Evolutionary conservation across 2,888 invertebrate genomes (phyloP), one percentile per base, ranked within the genome.

Genomic region (Anaspis maculata): DNA sequence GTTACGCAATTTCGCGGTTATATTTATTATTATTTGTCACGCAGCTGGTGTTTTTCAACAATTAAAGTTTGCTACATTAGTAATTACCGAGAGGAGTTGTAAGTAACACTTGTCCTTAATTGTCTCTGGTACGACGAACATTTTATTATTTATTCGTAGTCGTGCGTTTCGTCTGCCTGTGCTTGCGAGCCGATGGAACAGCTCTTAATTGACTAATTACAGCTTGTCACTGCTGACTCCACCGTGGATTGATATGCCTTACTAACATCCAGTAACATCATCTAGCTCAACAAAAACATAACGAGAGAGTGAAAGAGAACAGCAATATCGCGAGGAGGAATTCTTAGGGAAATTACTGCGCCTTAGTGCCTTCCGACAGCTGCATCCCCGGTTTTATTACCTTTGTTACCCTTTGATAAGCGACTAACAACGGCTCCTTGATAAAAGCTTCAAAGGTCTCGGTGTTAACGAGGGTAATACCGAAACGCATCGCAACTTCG

Each of bases 31-130:
- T 61, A 59, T 59, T 61, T 61, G 57, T 59, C 57, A 57, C 54
- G 57, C 64, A 64, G 64, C 64, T 64, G 64, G 52, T 61, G 60
- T 63, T 64, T 62, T 64, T 64, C 57, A 61, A 61, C 63, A 64
- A 63, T 64, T 64, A 62, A 61, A 61, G 57, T 59, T 59, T 56
- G 61, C 60, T 60, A 59, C 57, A 61, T 63, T 57, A 58, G 52
- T 61, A 61, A 64, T 63, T 63, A 62, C 55, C 48, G 54, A 56
- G n/a, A n/a, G 49, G 52, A 57, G 56, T 56, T 59, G 57, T 61
- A 61, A 61, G 63, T 61, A 61, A 62, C 62, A 62, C 62, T 62
- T 63, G 63, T 58, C 55, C 62, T 61, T 62, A 64, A 64, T 64
- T 63, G 60, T 54, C 51, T 46, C 46, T 57, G 48, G 46, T 48